These are phyloP conservation scores for Lymantria dispar DNA, from an alignment of 2,888 invertebrate genomes.

Conservation along the genomic window DNA sequence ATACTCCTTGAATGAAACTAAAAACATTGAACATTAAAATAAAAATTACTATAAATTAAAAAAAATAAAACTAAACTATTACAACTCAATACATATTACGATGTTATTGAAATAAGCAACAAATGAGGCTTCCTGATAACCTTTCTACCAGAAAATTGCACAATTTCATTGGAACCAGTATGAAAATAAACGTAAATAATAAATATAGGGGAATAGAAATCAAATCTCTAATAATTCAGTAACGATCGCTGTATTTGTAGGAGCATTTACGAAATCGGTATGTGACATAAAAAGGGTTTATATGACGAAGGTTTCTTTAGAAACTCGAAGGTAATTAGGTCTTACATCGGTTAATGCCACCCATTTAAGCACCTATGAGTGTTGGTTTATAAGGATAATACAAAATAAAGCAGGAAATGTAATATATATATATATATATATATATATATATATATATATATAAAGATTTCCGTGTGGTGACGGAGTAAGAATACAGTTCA, in stretches of 20 bases:
- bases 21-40: too few species aligned
- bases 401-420: neutral
- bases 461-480: too few species aligned
- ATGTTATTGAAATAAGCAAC: neutral
- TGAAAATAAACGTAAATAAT: constrained; percentile 2
- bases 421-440: too few species aligned
- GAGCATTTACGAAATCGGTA: constrained; percentile 18
- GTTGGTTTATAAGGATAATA: neutral
- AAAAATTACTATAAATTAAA: too few species aligned
- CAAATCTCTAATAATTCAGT: constrained; percentile 8
- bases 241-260: constrained; percentile 14
- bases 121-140: neutral
- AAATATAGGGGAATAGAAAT: neutral
- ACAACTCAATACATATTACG: too few species aligned
- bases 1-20: too few species aligned
- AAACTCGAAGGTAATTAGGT: constrained; percentile 17
- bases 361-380: neutral
- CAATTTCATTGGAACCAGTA: neutral
- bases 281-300: constrained; percentile 24
- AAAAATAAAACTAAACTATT: too few species aligned
- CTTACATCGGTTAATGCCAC: constrained; percentile 1
- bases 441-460: too few species aligned
- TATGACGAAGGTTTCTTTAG: constrained; percentile 21
- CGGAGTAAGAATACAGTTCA: too few species aligned
- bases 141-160: neutral